A percentile compares a stretch with the other conserved stretches of the same genome.
Conservation (phyloP, 2,888 invertebrate genomes). For the Tipula unca region DNA sequence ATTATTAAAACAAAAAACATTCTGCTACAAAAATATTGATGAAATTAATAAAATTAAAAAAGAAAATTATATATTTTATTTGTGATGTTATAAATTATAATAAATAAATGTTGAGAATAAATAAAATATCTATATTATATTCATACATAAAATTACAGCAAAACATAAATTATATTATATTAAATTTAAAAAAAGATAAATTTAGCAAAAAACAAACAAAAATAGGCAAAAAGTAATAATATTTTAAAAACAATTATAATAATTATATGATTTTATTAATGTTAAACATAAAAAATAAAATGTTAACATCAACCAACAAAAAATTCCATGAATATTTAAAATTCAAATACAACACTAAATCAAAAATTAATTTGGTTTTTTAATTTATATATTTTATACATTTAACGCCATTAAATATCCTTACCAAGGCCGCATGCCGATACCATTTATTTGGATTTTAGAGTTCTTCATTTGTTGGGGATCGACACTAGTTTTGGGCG, state of each 20-base stretch:
- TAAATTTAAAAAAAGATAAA: not conserved
- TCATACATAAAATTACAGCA: not conserved
- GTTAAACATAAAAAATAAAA: not conserved
- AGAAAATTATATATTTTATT: not conserved
- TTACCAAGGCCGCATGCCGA: no score
- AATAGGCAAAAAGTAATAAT: not conserved
- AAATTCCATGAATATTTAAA: not conserved
- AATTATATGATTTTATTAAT: not conserved
- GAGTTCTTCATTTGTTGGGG: no score
- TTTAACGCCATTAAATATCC: no score
- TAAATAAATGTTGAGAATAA: not conserved
- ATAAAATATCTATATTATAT: not conserved
- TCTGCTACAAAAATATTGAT: not conserved
- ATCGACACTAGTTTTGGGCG: no score
- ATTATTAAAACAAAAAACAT: not conserved
- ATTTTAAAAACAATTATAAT: not conserved
- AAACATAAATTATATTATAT: not conserved
- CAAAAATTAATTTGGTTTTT: not conserved
- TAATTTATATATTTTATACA: not conserved
- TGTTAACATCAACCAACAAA: not conserved
- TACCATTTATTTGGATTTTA: no score
- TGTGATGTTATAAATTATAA: constrained; percentile 3
- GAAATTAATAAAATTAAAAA: not conserved
- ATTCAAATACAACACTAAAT: not conserved
- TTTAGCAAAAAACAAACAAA: not conserved